Evolutionary conservation across 2,888 invertebrate genomes (phyloP).

Genomic region (Achlya flavicornis): DNA sequence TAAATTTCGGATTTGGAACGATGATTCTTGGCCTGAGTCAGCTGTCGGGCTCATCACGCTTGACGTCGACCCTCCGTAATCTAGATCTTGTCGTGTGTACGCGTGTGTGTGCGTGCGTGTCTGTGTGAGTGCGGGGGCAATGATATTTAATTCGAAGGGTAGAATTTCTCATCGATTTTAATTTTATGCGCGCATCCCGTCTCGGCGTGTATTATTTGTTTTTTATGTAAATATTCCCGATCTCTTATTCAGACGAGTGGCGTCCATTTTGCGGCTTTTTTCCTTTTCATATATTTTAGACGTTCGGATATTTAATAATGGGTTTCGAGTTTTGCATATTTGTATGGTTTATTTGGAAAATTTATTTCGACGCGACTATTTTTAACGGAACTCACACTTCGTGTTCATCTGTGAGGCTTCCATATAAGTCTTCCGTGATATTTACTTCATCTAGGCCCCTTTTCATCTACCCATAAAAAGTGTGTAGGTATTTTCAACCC

Average conservation of each 20-base stretch:
- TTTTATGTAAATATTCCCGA: conserved; percentile 81
- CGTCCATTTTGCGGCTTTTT: conserved; percentile 70
- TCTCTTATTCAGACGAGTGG: conserved; percentile 75
- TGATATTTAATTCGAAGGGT: conserved; percentile 83
- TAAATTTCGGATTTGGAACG: conserved; percentile 31
- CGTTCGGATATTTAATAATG: conserved; percentile 65
- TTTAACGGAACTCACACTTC: conserved; percentile 6
- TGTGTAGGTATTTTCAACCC: neutral
- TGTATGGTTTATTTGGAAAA: conserved; percentile 22
- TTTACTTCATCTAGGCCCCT: neutral
- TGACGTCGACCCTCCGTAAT: conserved; percentile 63
- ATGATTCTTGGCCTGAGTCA: conserved; percentile 22
- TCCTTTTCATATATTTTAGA: conserved; percentile 64
- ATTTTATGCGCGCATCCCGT: conserved; percentile 83
- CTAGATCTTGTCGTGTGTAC: conserved; percentile 64
- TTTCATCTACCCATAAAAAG: neutral
- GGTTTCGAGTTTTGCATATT: conserved; percentile 56
- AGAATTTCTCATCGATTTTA: conserved; percentile 82
- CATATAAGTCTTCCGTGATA: neutral
- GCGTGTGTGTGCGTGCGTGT: conserved; percentile 45
- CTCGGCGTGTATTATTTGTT: conserved; percentile 79
- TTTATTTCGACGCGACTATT: conserved; percentile 24
- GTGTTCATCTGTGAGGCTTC: neutral
- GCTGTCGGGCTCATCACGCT: conserved; percentile 19
- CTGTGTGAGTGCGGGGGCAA: conserved; percentile 70